phyloP scores from a whole-genome alignment of 2,113 vertebrate species.

The Charina bottae region DNA sequence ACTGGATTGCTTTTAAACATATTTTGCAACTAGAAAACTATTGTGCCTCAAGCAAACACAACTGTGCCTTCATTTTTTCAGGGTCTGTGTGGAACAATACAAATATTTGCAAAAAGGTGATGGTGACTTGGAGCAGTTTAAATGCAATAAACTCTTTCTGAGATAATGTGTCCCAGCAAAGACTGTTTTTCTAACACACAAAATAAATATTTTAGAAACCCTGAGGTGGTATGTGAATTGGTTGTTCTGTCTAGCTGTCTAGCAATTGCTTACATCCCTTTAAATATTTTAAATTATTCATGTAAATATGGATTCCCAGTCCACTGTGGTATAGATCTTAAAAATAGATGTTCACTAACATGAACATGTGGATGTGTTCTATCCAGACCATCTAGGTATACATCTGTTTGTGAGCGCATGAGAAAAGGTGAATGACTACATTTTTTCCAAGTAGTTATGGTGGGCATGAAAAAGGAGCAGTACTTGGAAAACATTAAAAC shows the following conservation, averaged over 20 bases:
- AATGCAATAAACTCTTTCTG: background rate
- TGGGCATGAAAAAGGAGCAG: conserved; percentile 22
- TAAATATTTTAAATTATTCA: background rate
- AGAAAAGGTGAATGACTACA: conserved; percentile 47
- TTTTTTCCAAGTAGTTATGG: conserved; percentile 23
- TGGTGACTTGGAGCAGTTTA: background rate
- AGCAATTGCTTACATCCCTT: background rate
- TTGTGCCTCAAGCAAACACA: background rate
- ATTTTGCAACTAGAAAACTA: background rate
- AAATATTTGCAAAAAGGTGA: background rate
- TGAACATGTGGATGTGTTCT: background rate
- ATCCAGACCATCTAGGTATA: conserved; percentile 15
- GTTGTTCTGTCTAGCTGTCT: background rate
- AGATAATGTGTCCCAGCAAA: background rate
- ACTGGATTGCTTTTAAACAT: background rate
- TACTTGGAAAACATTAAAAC: conserved; percentile 8
- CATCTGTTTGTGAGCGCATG: conserved; percentile 10
- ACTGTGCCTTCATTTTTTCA: conserved; percentile 3
- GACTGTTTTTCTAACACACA: background rate
- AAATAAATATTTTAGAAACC: background rate
- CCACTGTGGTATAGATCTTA: background rate
- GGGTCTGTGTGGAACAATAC: background rate
- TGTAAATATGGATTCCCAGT: conserved; percentile 35
- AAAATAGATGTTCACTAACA: background rate
- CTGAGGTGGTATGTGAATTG: background rate